Evolutionary conservation across 92 coral and sea anemone species (phyloP), one percentile per base, ranked within the genome.

Genomic region (Porites lobata): DNA sequence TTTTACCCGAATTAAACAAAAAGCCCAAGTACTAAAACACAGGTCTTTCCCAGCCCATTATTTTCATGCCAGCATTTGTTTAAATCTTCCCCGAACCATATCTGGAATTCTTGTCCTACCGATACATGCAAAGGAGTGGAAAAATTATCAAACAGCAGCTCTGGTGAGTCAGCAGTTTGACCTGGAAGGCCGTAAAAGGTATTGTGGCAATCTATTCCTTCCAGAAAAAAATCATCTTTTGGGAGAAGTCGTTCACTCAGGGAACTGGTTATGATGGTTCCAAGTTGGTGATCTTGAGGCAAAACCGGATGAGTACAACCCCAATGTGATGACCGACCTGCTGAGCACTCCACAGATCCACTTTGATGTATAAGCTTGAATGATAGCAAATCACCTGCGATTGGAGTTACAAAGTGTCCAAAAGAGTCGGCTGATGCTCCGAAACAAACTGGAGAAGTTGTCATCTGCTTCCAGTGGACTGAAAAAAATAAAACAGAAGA

Each of bases 51-150:
- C 2, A 3, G 47, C 47, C 8, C 65, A 61, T 80, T 67, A 67
- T 80, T 6, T 0, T 1, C 4, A 0, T 80, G 75, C 0, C 15
- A 0, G 24, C 65, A 66, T 20, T 20, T 12, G 51, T 1, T 0
- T 51, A 80, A 67, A 47, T 80, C 85, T 12, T 69, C 85, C 3
- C 0, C 18, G 13, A 6, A 80, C 85, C 66, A 80, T 14, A 80
- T 29, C 52, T 80, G 85, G 26, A 80, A 80, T 69, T 80, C 61
- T 17, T 66, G 8, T 11, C 15, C 15, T 1, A 53, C 17, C 19
- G 75, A 11, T 38, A 50, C 75, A 22, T 20, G 0, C 50, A 51
- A 22, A 7, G 85, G 85, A 8, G 7, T 1, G 8, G 85, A 67
- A 22, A 80, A 80, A 6, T 51, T 51, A 52, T 80, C 54, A 15